Conservation (phyloP, 1,140 invertebrate genomes). For the Eueides isabella region DNA sequence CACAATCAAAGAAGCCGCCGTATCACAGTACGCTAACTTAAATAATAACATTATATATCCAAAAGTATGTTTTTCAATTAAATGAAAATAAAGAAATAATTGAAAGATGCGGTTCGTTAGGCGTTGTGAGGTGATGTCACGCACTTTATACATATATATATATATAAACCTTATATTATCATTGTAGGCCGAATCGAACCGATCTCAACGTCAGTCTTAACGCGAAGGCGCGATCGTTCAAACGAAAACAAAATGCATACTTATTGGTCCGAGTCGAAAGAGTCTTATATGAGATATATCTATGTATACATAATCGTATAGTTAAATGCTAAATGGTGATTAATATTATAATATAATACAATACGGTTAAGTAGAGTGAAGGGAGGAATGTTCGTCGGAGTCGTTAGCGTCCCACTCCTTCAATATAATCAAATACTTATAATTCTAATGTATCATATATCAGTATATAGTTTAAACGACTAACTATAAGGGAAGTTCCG, state of each 20-base stretch:
- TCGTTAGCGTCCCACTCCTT: conserved; percentile 13
- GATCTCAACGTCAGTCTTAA: conserved; percentile 49
- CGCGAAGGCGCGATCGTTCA: conserved; percentile 35
- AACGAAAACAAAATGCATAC: conserved; percentile 43
- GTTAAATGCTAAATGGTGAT: conserved; percentile 45
- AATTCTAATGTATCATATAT: conserved; percentile 1
- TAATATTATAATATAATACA: conserved; percentile 28
- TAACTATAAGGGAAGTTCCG: background rate
- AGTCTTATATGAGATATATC: conserved; percentile 30
- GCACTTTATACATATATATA: conserved; percentile 29
- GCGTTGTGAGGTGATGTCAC: conserved; percentile 35
- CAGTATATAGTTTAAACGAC: conserved; percentile 3
- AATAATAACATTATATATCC: conserved; percentile 47
- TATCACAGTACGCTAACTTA: conserved; percentile 78
- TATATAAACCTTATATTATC: too few species aligned
- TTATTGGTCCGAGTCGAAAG: conserved; percentile 55
- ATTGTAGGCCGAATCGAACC: conserved; percentile 53
- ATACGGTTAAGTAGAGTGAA: conserved; percentile 41
- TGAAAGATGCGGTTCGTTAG: background rate
- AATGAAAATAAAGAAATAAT: conserved; percentile 2
- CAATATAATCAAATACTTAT: background rate
- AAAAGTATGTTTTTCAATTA: background rate
- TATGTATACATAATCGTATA: conserved; percentile 12
- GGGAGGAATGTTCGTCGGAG: conserved; percentile 45
- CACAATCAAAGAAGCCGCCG: conserved; percentile 68